Base-by-base conservation (phyloP, 2,888 invertebrate species). In the Nemapogon koenigi region DNA sequence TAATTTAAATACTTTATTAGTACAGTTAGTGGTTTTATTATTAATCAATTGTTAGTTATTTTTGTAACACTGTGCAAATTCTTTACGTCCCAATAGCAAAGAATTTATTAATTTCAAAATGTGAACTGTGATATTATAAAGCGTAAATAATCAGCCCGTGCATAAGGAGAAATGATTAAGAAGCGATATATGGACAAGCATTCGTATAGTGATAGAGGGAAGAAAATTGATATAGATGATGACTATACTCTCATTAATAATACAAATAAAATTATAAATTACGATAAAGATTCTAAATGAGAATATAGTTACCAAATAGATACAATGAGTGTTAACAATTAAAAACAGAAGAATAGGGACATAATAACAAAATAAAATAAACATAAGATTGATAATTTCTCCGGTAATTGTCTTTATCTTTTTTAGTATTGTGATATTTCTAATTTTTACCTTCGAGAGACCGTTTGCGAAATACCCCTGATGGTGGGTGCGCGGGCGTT, bases 401-500 rank as follows among this genome's bases (percentile, higher is more conserved):
- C 8, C 15, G 18, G 13, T 16, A 31, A 19, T 33, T n/a, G n/a
- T 15, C 16, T 54, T 62, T 59, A 63, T 59, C 59, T 62, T 56
- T 56, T 60, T 51, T 55, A 55, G 50, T 56, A 62, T 59, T 63
- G 63, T 59, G 68, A 57, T 66, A 69, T 61, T 17, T 62, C 66
- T 62, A 68, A 70, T 84, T 87, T 87, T 90, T 91, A 91, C 91
- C 91, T 91, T 91, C 91, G 89, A 91, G 90, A 87, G 91, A 91
- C 90, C 91, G 90, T 91, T 91, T 91, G 90, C 91, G 91, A 91
- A 91, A 91, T 88, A 91, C 90, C 88, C 91, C 91, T 91, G 79
- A 63, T 65, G 76, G 31, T 29, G 28, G 38, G 10, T 35, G 38
- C 35, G 68, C 64, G 72, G 67, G 65, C 75, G 76, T 66, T 72